These are phyloP conservation scores for Myanophis thanlyinensis DNA, from an alignment of 2,113 vertebrate species.

Conservation along the genomic window DNA sequence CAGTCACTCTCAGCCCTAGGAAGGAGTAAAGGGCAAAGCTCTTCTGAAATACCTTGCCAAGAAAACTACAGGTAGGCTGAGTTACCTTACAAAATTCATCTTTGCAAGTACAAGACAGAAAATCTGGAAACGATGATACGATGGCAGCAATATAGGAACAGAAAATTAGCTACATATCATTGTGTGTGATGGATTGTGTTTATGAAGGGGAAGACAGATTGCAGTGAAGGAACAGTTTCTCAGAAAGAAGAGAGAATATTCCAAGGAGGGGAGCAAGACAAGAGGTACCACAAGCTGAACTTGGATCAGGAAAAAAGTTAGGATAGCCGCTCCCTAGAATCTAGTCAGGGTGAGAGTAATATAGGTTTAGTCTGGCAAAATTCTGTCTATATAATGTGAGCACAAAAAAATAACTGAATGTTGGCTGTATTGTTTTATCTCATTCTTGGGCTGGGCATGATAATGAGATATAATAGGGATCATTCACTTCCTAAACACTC, in stretches of 20 bases:
- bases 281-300: neutral
- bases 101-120: neutral
- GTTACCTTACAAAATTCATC: neutral
- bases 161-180: neutral
- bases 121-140: neutral
- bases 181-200: neutral
- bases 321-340: neutral
- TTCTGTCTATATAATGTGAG: neutral
- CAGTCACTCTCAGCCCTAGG: neutral
- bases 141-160: neutral
- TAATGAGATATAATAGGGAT: neutral
- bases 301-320: neutral
- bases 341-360: neutral
- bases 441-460: neutral
- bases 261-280: neutral
- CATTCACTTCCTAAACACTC: neutral
- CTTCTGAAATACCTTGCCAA: neutral
- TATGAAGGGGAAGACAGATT: neutral
- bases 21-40: neutral
- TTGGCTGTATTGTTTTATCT: neutral
- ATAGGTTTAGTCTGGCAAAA: neutral
- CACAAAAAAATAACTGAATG: neutral
- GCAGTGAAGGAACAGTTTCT: neutral
- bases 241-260: neutral
- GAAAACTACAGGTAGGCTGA: neutral